These are phyloP conservation scores for Muntiacus muntjak DNA, from an alignment of 2,113 vertebrate genomes.

Conservation along the genomic window DNA sequence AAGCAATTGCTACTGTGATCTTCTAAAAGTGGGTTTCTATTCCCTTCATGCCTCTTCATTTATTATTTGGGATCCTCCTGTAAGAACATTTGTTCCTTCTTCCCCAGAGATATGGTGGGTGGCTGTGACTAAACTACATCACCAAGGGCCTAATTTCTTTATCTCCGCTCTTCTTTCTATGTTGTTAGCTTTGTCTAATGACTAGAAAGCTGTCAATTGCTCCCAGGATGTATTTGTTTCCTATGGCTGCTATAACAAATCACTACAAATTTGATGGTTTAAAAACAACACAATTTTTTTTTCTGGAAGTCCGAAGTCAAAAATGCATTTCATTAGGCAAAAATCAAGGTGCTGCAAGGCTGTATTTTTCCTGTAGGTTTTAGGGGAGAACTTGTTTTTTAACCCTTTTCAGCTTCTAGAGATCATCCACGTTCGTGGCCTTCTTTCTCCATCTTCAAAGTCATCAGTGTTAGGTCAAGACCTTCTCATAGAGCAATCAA, in stretches of 20 bases:
- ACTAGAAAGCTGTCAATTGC: neutral
- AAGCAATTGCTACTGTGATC: neutral
- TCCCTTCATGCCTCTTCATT: neutral
- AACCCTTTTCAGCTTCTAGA: neutral
- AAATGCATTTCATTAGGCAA: neutral
- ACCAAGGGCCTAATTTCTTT: neutral
- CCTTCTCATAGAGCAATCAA: neutral
- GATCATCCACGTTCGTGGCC: neutral
- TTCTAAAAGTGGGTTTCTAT: neutral
- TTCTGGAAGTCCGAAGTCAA: neutral
- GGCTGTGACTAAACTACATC: neutral
- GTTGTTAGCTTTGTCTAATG: neutral
- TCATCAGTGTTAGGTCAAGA: neutral
- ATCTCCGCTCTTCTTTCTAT: neutral
- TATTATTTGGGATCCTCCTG: neutral
- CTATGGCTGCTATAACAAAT: neutral
- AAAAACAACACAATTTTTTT: neutral
- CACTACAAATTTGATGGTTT: neutral
- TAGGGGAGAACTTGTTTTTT: neutral
- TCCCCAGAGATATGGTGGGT: neutral
- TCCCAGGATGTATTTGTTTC: neutral
- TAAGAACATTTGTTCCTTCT: neutral
- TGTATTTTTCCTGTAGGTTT: neutral
- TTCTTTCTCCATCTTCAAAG: neutral
- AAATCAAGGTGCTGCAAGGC: neutral